Evolutionary conservation across 1,140 invertebrate genomes (phyloP).

Genomic region (Drosophila lini): DNA sequence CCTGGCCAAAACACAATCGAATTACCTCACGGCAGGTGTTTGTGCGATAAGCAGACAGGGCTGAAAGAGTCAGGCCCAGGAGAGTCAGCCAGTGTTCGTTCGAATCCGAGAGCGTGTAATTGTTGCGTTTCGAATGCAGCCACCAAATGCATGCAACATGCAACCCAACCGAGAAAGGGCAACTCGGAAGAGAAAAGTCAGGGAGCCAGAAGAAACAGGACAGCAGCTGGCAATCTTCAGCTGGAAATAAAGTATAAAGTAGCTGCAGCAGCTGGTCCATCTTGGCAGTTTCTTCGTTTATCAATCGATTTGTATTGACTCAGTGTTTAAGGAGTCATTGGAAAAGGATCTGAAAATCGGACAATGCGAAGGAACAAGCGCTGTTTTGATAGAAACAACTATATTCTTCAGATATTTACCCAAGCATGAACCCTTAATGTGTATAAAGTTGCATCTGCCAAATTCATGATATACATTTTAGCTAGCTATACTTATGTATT

Average conservation of each 20-base stretch:
- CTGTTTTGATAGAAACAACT: neutral
- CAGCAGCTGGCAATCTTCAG: constrained; percentile 34
- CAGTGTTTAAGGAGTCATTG: constrained; percentile 13
- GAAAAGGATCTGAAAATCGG: neutral
- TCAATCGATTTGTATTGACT: constrained; percentile 38
- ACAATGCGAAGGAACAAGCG: neutral
- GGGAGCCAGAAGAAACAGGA: constrained; percentile 24
- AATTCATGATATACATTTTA: neutral
- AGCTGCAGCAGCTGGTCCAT: constrained; percentile 24
- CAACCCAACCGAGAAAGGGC: constrained; percentile 15
- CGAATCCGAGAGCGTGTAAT: constrained; percentile 1
- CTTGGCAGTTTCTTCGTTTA: constrained; percentile 17
- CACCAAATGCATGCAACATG: constrained; percentile 8
- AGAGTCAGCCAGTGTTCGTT: constrained; percentile 1
- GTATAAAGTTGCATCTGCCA: neutral
- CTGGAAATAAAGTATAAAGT: constrained; percentile 9
- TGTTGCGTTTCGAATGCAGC: constrained; percentile 38
- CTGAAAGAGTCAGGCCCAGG: constrained; percentile 1
- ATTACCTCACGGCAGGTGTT: constrained; percentile 35
- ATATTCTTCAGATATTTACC: neutral
- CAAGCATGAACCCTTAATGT: neutral
- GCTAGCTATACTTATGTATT: neutral
- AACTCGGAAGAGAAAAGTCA: constrained; percentile 7
- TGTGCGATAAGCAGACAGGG: constrained; percentile 30
- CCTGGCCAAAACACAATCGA: constrained; percentile 29